Base-by-base conservation (phyloP, 1,140 invertebrate genomes). In the Parasteatoda tepidariorum region DNA sequence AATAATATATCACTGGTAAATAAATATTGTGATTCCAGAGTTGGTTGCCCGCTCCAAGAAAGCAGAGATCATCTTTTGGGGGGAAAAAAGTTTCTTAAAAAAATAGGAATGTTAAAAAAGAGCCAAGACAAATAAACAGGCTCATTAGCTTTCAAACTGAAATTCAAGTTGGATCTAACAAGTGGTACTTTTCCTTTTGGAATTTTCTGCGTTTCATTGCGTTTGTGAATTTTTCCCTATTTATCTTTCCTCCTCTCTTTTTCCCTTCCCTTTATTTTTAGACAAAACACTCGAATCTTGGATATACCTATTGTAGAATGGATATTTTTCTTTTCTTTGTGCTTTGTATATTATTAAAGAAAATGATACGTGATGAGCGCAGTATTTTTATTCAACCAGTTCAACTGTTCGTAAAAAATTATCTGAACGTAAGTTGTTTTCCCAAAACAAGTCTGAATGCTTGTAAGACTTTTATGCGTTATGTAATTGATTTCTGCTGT, bases 11-110 rank as follows among this genome's bases (percentile, higher is more conserved):
- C 75, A 78, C 61, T 18, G 62, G 34, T 38, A 38, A 26, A 48
- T 81, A 81, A 81, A 81, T 81, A 81, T 81, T 81, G 76, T 81
- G 76, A 68, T 81, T 67, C 41, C 30, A 24, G 30, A 48, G 76
- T 81, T 81, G 18, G 64, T 22, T 57, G 76, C 64, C 48, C 62
- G 61, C 75, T 26, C 31, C 59, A 9, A 11, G 26, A 73, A 73
- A 66, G 34, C 15, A 59, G 57, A 59, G 28, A 24, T 59, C 28
- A 28, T 11, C 13, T n/a, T 64, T 31, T 7, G 26, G 18, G 24
- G 68, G 26, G 57, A 71, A 31, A 64, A 64, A 24, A 24, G n/a
- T 28, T 22, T 33, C 62, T 28, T 48, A 18, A 57, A 73, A 73
- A 57, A 55, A 22, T 5, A 9, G 31, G 9, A 9, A 24, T 9